Evolutionary conservation across 2,888 invertebrate species (phyloP), one percentile per base, ranked within the genome.

Genomic region (Rhagonycha lutea): DNA sequence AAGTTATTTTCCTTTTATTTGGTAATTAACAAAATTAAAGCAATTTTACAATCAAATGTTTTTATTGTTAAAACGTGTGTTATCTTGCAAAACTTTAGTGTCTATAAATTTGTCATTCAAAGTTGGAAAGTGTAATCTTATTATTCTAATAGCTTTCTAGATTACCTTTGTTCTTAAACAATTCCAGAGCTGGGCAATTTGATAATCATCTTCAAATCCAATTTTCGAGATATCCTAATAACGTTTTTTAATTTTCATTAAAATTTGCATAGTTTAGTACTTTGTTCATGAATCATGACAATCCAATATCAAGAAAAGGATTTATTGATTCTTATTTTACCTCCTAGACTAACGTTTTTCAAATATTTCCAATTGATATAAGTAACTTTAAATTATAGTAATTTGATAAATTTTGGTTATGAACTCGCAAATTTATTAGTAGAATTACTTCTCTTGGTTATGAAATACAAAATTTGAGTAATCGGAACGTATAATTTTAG

Each of bases 21-120:
- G 47, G n/a, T 7, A 3, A 47, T 47, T 47, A 47, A 47, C 47
- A 47, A 47, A 47, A 47, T 47, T 47, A 47, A 47, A 47, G 47
- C 47, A n/a, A 47, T 47, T 47, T 47, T 47, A n/a, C n/a, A 47
- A 47, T 47, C n/a, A 47, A 47, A 47, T n/a, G n/a, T 47, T 32
- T 47, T 47, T 47, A 47, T 47, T 47, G 47, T 47, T 47, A 47
- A 47, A 47, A 47, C 47, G 63, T 65, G n/a, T 23, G 61, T 73
- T 73, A 73, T 73, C 73, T 73, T 23, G 4, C 4, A 63, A 68
- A 73, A 69, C 69, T 73, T n/a, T 69, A 47, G 12, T 68, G 32
- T 68, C 74, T 68, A 74, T 74, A 74, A 74, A 70, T 74, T 74
- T 69, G 68, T 72, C 72, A 71, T 75, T 72, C 68, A 74, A 75